Conservation (phyloP, 2,797 vertebrate genomes). For the Kryptolebias ocellatus region DNA sequence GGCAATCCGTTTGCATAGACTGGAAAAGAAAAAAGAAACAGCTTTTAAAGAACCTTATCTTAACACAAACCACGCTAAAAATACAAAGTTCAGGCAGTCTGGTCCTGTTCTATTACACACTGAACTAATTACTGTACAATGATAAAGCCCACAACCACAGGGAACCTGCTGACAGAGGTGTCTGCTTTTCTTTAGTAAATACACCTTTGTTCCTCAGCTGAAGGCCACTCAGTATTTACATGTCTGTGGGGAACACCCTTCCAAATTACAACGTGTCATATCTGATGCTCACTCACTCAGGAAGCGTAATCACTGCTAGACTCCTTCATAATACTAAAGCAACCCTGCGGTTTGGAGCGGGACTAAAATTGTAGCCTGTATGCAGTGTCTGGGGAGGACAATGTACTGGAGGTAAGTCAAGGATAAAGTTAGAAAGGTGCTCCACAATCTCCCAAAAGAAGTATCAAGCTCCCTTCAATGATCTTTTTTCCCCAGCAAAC, state of each 20-base stretch:
- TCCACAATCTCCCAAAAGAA: slow-evolving; percentile 6
- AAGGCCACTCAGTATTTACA: slow-evolving; percentile 47
- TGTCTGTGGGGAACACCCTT: slow-evolving; percentile 68
- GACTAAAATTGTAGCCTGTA: slow-evolving; percentile 34
- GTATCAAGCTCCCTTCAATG: not conserved
- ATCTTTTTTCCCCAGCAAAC: not conserved
- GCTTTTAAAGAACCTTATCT: slow-evolving; percentile 20
- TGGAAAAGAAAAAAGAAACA: not conserved
- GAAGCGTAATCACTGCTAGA: slow-evolving; percentile 37
- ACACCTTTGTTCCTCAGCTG: slow-evolving; percentile 42
- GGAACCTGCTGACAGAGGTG: slow-evolving; percentile 61
- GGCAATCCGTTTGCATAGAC: slow-evolving; percentile 18
- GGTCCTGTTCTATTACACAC: not conserved
- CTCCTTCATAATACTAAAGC: slow-evolving; percentile 25
- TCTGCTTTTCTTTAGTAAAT: slow-evolving; percentile 49
- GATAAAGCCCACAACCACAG: slow-evolving; percentile 11
- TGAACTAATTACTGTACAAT: slow-evolving; percentile 3
- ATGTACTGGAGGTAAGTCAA: slow-evolving; percentile 4
- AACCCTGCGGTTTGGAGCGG: slow-evolving; percentile 35
- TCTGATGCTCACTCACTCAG: slow-evolving; percentile 29
- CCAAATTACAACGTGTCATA: slow-evolving; percentile 58
- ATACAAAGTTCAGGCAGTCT: not conserved
- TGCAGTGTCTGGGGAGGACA: slow-evolving; percentile 29
- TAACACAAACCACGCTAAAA: slow-evolving; percentile 9
- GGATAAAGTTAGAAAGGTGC: slow-evolving; percentile 24